Evolutionary conservation across 2,113 vertebrate species (phyloP), one percentile per base, ranked within the genome.

Genomic region (Redunca redunca): DNA sequence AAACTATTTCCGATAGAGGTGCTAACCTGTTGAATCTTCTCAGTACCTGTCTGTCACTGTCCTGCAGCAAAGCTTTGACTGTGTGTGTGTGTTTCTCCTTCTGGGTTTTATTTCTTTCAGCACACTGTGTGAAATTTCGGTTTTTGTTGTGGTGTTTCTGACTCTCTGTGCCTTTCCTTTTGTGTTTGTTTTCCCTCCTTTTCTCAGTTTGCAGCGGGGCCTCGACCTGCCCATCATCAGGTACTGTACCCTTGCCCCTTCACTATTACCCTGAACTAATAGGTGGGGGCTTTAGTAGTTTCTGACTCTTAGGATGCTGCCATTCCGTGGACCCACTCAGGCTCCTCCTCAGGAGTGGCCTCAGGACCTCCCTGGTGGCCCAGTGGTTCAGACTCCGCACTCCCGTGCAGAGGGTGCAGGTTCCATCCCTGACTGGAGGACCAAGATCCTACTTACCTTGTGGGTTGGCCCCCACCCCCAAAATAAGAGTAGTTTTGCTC

Each of bases 191-290:
- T 99, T 99, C 98, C 98, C 98, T 98, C 98, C 98, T 99, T 98
- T 98, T 98, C 98, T 99, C 99, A 99, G 99, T 99, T 99, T 99
- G 99, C 99, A 98, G 99, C 99, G 98, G 99, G 99, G 99, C 99
- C 99, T 99, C 99, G 99, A 99, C 99, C 99, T 98, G 99, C 99
- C 99, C 99, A 99, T 99, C 99, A 99, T 99, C 99, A 99, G 99
- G 99, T 99, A 99, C 99, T 98, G 99, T 99, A 99, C 98, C 95
- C 98, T 80, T 94, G 98, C 98, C 99, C 98, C 98, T 98, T 98
- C 96, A 1, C 97, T 98, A 53, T 96, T 97, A 83, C 43, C 95
- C 91, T 97, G 85, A 97, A 97, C 98, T 98, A 98, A 98, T 74
- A 90, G 88, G 67, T 43, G 97, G 98, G 97, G 97, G 94, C 97